Conservation (phyloP, 2,888 invertebrate genomes). For the Hypercompe scribonia region DNA sequence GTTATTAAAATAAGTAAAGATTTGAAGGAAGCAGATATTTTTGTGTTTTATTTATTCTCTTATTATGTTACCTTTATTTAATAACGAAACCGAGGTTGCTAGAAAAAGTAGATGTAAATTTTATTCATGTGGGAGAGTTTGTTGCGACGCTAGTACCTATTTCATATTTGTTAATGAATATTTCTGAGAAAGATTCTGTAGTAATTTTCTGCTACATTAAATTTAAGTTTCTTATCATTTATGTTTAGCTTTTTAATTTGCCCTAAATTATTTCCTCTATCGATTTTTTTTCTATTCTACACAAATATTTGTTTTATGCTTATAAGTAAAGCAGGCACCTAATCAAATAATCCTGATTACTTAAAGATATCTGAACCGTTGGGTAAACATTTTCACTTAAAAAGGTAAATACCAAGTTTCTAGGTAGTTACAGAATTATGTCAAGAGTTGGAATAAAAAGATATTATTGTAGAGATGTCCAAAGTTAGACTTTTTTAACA, state of each 20-base stretch:
- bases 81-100: slow-evolving; percentile 46
- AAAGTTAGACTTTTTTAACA: no score
- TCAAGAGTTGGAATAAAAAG: no score
- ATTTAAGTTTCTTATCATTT: slow-evolving; percentile 19
- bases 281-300: not conserved
- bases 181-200: slow-evolving; percentile 56
- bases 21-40: slow-evolving; percentile 16
- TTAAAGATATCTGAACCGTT: no score
- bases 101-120: slow-evolving; percentile 65
- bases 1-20: not conserved
- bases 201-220: slow-evolving; percentile 46
- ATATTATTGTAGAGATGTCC: no score
- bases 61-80: slow-evolving; percentile 40
- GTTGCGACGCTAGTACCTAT: slow-evolving; percentile 43
- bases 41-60: slow-evolving; percentile 28
- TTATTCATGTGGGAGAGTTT: slow-evolving; percentile 61
- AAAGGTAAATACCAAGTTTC: no score
- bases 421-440: no score
- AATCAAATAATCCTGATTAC: no score
- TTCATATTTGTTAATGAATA: slow-evolving; percentile 66
- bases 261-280: not conserved
- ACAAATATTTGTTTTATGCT: not conserved
- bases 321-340: no score
- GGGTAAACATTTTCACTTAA: no score
- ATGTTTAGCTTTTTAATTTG: not conserved